phyloP scores from a whole-genome alignment of 2,888 invertebrate genomes.

The Epiblema foenella region DNA sequence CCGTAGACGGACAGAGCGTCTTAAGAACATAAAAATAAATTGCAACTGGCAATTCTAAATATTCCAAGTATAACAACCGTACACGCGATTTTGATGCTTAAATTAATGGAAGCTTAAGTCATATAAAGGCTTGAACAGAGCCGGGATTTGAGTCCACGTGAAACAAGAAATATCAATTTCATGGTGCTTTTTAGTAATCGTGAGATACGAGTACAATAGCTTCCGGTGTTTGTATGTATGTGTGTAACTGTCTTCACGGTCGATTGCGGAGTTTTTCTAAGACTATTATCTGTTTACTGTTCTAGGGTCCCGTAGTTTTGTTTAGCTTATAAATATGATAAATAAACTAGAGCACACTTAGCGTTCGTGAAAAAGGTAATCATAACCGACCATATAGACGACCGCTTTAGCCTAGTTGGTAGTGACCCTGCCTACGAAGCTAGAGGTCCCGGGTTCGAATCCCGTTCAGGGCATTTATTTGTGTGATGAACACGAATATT shows the following conservation, averaged over 20 bases:
- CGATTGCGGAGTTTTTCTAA: constrained; percentile 23
- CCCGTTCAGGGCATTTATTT: too few relatives aligned
- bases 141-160: neutral
- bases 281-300: neutral
- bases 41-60: neutral
- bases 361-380: too few relatives aligned
- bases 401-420: too few relatives aligned
- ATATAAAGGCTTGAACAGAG: neutral
- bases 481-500: too few relatives aligned
- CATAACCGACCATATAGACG: too few relatives aligned
- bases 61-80: neutral
- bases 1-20: neutral
- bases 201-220: constrained; percentile 19
- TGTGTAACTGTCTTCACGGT: constrained; percentile 31
- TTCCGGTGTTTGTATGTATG: constrained; percentile 6
- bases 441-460: too few relatives aligned
- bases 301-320: neutral
- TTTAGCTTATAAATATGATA: neutral
- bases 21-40: neutral
- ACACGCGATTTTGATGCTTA: neutral
- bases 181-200: constrained; percentile 1
- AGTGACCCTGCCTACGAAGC: too few relatives aligned
- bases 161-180: neutral
- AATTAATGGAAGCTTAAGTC: neutral
- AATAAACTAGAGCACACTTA: too few relatives aligned